Percentiles rank a stretch among this genome's conserved stretches.
phyloP scores from a whole-genome alignment of 2,797 vertebrate genomes.

The Falco concolor region DNA sequence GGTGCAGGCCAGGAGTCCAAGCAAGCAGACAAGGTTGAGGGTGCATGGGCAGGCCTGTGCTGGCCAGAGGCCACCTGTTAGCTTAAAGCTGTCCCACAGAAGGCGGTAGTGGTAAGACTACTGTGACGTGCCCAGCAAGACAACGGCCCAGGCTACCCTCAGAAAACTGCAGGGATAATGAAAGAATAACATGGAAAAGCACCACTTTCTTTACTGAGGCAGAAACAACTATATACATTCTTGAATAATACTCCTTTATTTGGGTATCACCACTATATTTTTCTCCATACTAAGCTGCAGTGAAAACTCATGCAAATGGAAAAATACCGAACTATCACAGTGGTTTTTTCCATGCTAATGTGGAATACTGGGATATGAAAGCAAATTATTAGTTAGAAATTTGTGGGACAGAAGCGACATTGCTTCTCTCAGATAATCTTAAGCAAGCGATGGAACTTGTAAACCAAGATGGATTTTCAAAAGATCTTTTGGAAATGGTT shows the following conservation, averaged over 20 bases:
- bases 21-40: not conserved
- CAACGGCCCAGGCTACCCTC: not conserved
- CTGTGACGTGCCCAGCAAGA: not conserved
- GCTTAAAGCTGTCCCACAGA: not conserved
- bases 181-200: not conserved
- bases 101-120: not conserved
- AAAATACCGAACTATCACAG: not conserved
- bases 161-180: not conserved
- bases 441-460: not conserved
- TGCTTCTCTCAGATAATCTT: not conserved
- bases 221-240: not conserved
- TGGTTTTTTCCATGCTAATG: not conserved
- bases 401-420: not conserved
- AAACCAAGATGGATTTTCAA: not conserved
- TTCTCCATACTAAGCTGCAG: not conserved
- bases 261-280: not conserved
- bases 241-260: not conserved
- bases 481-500: not conserved
- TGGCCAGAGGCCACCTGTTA: not conserved
- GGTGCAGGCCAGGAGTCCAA: not conserved
- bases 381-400: not conserved
- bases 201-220: not conserved
- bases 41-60: not conserved
- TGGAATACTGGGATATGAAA: not conserved
- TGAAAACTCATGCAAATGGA: not conserved